These are phyloP conservation scores for Melopsittacus undulatus DNA, from an alignment of 2,797 vertebrate genomes.

Conservation along the genomic window DNA sequence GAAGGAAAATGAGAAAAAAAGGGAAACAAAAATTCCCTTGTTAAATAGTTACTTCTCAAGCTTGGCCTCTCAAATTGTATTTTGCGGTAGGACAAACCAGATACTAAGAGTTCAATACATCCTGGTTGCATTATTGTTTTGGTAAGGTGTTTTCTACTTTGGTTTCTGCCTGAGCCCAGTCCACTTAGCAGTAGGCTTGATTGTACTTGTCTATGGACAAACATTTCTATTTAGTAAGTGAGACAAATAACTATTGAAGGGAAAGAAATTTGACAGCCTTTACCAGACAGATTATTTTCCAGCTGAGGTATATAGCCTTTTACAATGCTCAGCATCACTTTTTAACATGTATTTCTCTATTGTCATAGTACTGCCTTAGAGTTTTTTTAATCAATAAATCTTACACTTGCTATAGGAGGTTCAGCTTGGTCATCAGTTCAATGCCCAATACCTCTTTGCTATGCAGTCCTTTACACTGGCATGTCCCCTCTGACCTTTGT, in stretches of 20 bases:
- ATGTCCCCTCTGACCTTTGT: background rate
- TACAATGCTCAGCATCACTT: background rate
- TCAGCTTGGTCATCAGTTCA: background rate
- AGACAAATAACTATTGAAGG: background rate
- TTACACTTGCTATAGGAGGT: background rate
- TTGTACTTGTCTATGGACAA: background rate
- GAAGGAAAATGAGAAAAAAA: background rate
- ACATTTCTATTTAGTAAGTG: background rate
- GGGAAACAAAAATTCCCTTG: background rate
- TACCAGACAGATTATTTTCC: background rate
- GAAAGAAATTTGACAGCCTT: background rate
- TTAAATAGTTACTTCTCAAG: background rate
- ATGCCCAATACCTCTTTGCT: background rate
- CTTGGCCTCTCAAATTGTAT: background rate
- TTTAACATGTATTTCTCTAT: background rate
- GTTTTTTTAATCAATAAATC: background rate
- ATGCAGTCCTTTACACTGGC: background rate
- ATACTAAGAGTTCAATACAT: background rate
- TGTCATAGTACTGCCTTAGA: background rate
- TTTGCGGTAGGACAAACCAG: background rate
- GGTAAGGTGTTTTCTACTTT: background rate
- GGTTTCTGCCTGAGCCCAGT: background rate
- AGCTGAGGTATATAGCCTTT: background rate
- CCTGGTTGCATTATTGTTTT: background rate
- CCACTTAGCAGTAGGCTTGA: background rate